Percentiles rank a stretch among this genome's conserved stretches.
These are phyloP conservation scores for Isichthys henryi DNA, from an alignment of 2,113 vertebrate species.

Conservation along the genomic window DNA sequence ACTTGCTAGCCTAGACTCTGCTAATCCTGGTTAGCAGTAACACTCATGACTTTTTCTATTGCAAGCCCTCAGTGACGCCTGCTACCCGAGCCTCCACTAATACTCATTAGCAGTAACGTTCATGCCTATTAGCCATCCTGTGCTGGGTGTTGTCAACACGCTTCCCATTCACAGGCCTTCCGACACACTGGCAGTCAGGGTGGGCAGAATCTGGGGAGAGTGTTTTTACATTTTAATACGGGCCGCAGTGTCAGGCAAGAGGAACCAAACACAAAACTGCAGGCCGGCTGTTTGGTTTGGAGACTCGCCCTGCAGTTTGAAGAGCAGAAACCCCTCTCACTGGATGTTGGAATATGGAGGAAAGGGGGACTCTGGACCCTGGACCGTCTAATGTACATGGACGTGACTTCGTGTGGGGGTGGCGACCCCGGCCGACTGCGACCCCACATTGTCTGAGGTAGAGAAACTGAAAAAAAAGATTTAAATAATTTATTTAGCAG, in stretches of 20 bases:
- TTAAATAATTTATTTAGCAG: not conserved
- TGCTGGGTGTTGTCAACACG: conserved; percentile 26
- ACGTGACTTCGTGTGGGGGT: conserved; percentile 21
- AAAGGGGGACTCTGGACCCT: not conserved
- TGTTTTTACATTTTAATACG: conserved; percentile 56
- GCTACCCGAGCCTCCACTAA: not conserved
- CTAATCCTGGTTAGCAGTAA: too few species aligned
- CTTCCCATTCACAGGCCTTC: not conserved
- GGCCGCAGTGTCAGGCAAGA: conserved; percentile 40
- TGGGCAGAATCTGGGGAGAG: conserved; percentile 34
- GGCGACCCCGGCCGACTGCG: not conserved
- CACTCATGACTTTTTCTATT: too few species aligned
- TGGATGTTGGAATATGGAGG: conserved; percentile 35
- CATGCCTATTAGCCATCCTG: conserved; percentile 29
- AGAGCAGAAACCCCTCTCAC: conserved; percentile 25
- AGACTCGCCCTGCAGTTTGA: not conserved
- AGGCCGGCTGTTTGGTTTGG: not conserved
- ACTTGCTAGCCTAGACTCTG: too few species aligned
- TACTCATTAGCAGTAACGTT: conserved; percentile 17
- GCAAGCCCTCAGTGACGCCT: too few species aligned
- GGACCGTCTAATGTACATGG: conserved; percentile 7
- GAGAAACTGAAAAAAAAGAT: not conserved
- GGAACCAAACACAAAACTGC: conserved; percentile 8
- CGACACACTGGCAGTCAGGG: conserved; percentile 32
- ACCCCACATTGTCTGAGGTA: not conserved